Evolutionary conservation across 2,888 invertebrate species (phyloP), one percentile per base, ranked within the genome.

Genomic region (Lottia scabra): DNA sequence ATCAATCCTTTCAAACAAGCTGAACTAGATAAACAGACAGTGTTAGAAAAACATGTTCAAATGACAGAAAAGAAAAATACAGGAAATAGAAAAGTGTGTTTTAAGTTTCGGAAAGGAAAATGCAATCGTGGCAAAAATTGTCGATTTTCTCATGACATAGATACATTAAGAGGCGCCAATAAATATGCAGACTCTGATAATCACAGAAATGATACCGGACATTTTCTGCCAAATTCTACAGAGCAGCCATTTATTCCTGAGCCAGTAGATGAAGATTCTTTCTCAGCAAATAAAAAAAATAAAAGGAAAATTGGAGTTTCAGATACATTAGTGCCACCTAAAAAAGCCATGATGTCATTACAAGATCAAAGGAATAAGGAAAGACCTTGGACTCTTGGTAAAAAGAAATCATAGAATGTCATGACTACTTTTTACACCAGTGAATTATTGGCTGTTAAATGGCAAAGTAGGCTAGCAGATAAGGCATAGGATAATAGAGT

Each of bases 91-190:
- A 95, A 94, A 88, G 94, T 97, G 75, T 97, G 97, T 89, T 97
- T 96, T 95, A 97, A 96, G 90, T 96, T 96, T 88, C 92, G 95
- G 48, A 96, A 96, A 88, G 96, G 97, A 0, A 92, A 94, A 44
- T 97, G 97, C 88, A 92, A 95, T 68, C 96, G 96, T 90, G 97
- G 97, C 0, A 95, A 95, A 86, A 96, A 95, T 84, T 97, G 97
- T 89, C 95, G 95, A 82, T 97, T 94, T 89, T 96, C 76, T 64
- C 96, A 96, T 88, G 96, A 96, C 75, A 56, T 63, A 68, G 74
- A 72, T 63, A 76, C 67, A 62, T 63, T 74, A n/a, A 38, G 56
- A 30, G 63, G 19, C 8, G 19, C 15, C 1, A 62, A 63, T 38
- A n/a, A 15, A 46, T 26, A 23, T 68, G 68, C 23, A 10, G 30